Percentiles rank a stretch among this genome's conserved stretches.
phyloP scores from a whole-genome alignment of 2,113 vertebrate species.

The Stegostoma tigrinum region DNA sequence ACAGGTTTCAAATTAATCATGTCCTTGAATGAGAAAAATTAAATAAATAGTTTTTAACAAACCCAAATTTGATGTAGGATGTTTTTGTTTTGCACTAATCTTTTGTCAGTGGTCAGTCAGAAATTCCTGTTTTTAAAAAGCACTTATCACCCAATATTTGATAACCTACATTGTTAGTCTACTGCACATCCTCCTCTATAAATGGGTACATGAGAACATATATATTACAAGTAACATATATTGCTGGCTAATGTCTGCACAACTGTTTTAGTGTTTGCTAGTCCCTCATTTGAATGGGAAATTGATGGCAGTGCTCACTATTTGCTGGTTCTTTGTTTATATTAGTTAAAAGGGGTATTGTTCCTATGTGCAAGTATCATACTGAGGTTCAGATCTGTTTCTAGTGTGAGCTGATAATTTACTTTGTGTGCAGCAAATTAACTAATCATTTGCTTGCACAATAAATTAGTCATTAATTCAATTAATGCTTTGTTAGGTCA shows the following conservation, averaged over 20 bases:
- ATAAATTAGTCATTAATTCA: not conserved
- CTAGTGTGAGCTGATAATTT: not conserved
- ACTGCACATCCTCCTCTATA: not conserved
- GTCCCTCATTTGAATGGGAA: not conserved
- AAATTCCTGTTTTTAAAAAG: not conserved
- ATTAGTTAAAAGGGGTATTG: not conserved
- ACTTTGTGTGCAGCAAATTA: not conserved
- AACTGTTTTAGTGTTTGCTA: not conserved
- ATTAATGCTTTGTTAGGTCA: not conserved
- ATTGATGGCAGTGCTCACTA: not conserved
- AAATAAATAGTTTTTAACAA: not conserved
- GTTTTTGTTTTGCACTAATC: too few relatives aligned
- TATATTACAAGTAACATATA: not conserved
- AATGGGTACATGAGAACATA: not conserved
- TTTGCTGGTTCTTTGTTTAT: not conserved
- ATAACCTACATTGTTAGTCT: not conserved
- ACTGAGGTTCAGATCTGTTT: not conserved
- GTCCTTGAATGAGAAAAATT: not conserved
- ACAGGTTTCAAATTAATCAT: not conserved
- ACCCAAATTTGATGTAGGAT: not conserved
- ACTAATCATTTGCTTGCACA: constrained; percentile 12
- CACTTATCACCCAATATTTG: not conserved
- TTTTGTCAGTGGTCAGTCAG: not conserved
- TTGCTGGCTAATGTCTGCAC: not conserved
- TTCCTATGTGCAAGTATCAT: not conserved